Evolutionary conservation across 2,888 invertebrate genomes (phyloP).

Genomic region (Hedychridium roseum): DNA sequence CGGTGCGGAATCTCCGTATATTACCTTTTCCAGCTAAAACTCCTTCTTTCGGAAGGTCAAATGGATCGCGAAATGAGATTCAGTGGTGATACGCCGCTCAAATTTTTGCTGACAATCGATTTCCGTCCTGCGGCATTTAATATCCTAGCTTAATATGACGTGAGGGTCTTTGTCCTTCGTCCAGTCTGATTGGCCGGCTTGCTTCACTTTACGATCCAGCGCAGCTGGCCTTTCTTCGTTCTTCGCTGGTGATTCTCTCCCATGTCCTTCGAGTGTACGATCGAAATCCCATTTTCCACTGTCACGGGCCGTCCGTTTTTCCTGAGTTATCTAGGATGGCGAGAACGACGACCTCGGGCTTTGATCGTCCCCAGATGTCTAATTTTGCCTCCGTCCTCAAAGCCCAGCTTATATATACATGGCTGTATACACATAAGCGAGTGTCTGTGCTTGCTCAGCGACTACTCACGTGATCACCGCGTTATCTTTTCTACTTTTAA

Average conservation of each 20-base stretch:
- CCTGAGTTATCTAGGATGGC: constrained; percentile 16
- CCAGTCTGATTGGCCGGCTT: constrained; percentile 25
- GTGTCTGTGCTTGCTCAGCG: too few species aligned
- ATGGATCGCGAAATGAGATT: too few species aligned
- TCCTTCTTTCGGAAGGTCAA: too few species aligned
- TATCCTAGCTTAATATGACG: constrained; percentile 41
- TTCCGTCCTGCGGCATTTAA: too few species aligned
- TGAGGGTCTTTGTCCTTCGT: constrained; percentile 32
- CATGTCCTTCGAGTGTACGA: constrained; percentile 30
- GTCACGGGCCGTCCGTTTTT: constrained; percentile 38
- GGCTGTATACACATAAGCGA: too few species aligned
- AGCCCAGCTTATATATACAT: too few species aligned
- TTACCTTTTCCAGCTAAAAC: too few species aligned
- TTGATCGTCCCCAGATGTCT: constrained; percentile 28
- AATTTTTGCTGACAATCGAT: not conserved
- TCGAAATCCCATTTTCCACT: constrained; percentile 46
- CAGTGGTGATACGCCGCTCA: too few species aligned
- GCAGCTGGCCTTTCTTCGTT: constrained; percentile 34
- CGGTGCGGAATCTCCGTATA: too few species aligned
- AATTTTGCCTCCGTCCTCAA: constrained; percentile 33
- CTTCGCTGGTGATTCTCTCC: constrained; percentile 28
- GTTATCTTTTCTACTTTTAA: too few species aligned
- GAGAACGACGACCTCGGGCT: constrained; percentile 13
- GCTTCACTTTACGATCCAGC: constrained; percentile 32
- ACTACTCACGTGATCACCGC: too few species aligned